Evolutionary conservation across 1,140 invertebrate genomes (phyloP).

Genomic region (Cheumatopsyche charites): DNA sequence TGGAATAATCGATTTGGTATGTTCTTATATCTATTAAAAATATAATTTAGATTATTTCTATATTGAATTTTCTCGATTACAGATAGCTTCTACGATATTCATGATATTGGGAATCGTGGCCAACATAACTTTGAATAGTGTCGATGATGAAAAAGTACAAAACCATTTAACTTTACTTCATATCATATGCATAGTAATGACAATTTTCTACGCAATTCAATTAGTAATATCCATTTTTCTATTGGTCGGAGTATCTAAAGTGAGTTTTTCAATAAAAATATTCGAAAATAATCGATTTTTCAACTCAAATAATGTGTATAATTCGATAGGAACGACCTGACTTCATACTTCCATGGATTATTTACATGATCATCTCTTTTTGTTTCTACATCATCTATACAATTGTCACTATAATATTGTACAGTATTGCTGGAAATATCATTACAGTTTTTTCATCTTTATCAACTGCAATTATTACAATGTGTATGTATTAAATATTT

Average conservation of each 20-base stretch:
- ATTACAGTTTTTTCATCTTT: no score
- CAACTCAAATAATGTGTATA: no score
- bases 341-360: not conserved
- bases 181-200: no score
- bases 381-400: not conserved
- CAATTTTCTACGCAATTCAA: not conserved
- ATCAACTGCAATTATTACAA: no score
- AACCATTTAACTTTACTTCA: not conserved
- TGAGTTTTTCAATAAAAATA: not conserved
- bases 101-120: not conserved
- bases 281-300: no score
- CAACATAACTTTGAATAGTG: not conserved
- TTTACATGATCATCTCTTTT: not conserved
- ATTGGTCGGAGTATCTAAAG: not conserved
- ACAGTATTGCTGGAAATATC: not conserved
- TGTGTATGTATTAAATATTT: no score
- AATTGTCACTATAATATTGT: not conserved
- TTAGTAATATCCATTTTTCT: not conserved
- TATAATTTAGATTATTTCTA: no score
- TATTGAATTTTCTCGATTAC: not conserved
- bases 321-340: not conserved
- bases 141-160: not conserved
- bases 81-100: not conserved
- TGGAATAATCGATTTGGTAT: constrained; percentile 10
- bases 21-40: no score